A percentile compares a stretch with the other conserved stretches of the same genome.
Conservation (phyloP, 2,888 invertebrate genomes). For the Euclidia mi region DNA sequence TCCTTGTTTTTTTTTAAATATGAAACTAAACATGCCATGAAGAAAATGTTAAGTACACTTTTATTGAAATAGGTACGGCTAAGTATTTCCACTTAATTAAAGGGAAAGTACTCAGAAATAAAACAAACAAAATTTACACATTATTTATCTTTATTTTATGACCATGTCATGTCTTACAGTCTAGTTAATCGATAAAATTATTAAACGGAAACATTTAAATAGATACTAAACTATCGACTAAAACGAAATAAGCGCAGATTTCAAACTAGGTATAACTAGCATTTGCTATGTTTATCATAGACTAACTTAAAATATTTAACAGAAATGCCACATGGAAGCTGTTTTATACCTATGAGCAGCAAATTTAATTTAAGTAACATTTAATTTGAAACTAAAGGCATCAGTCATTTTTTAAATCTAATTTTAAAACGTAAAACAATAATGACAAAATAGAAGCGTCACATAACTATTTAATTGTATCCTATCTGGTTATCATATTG, state of each 20-base stretch:
- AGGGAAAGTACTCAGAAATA: not conserved
- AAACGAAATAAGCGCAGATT: slow-evolving; percentile 27
- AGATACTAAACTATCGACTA: slow-evolving; percentile 36
- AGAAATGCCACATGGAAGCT: slow-evolving; percentile 22
- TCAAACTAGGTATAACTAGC: slow-evolving; percentile 19
- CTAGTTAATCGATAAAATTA: slow-evolving; percentile 26
- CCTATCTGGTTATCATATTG: slow-evolving; percentile 5
- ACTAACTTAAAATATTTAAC: slow-evolving; percentile 30
- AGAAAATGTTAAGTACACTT: no score
- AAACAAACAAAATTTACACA: slow-evolving; percentile 1
- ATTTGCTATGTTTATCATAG: slow-evolving; percentile 22
- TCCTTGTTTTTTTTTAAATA: no score
- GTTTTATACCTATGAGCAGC: slow-evolving; percentile 1
- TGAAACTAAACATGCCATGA: no score
- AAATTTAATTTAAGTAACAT: not conserved
- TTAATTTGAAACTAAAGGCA: slow-evolving; percentile 22
- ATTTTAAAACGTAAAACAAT: slow-evolving; percentile 10
- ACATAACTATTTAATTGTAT: not conserved
- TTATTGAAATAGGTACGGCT: no score
- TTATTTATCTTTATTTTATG: slow-evolving; percentile 24
- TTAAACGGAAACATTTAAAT: slow-evolving; percentile 21
- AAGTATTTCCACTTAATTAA: no score
- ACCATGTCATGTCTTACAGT: slow-evolving; percentile 39
- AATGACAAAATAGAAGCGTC: not conserved
- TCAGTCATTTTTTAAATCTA: slow-evolving; percentile 44